Percentiles rank a stretch among this genome's conserved stretches.
phyloP scores from a whole-genome alignment of 1,140 invertebrate species.

The Andrena cerasifolii region DNA sequence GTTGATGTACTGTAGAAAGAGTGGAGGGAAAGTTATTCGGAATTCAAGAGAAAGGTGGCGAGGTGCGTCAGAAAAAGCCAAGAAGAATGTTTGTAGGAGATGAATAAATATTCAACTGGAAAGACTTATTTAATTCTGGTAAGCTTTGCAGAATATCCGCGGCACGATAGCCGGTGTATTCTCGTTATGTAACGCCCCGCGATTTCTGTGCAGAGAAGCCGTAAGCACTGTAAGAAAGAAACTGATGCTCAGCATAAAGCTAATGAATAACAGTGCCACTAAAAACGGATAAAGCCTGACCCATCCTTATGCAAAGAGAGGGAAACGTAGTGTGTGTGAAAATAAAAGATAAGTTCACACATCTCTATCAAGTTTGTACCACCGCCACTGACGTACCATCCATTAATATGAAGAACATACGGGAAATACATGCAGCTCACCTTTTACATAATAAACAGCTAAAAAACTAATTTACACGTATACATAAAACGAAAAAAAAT shows the following conservation, averaged over 20 bases:
- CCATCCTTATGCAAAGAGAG: slow-evolving; percentile 76
- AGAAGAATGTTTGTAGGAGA: slow-evolving; percentile 93
- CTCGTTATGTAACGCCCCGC: background rate
- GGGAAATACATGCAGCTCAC: slow-evolving; percentile 77
- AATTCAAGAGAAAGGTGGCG: slow-evolving; percentile 99
- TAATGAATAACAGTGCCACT: slow-evolving; percentile 79
- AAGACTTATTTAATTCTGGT: slow-evolving; percentile 83
- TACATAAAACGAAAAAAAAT: slow-evolving; percentile 79
- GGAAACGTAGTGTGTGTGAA: slow-evolving; percentile 62
- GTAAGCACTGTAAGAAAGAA: slow-evolving; percentile 80
- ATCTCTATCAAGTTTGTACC: slow-evolving; percentile 75
- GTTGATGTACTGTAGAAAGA: slow-evolving; percentile 90
- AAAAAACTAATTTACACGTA: slow-evolving; percentile 79
- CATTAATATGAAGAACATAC: slow-evolving; percentile 74
- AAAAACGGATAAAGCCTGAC: slow-evolving; percentile 78
- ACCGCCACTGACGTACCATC: slow-evolving; percentile 76
- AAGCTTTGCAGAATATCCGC: slow-evolving; percentile 42
- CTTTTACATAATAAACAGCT: slow-evolving; percentile 80
- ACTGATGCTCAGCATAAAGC: slow-evolving; percentile 78
- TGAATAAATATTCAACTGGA: slow-evolving; percentile 80
- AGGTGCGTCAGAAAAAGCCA: slow-evolving; percentile 99
- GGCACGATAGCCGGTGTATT: background rate
- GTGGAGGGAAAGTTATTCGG: slow-evolving; percentile 97
- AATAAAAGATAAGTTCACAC: slow-evolving; percentile 71
- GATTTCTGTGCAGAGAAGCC: slow-evolving; percentile 73